phyloP scores from a whole-genome alignment of 2,113 vertebrate species.

The Apus apus region DNA sequence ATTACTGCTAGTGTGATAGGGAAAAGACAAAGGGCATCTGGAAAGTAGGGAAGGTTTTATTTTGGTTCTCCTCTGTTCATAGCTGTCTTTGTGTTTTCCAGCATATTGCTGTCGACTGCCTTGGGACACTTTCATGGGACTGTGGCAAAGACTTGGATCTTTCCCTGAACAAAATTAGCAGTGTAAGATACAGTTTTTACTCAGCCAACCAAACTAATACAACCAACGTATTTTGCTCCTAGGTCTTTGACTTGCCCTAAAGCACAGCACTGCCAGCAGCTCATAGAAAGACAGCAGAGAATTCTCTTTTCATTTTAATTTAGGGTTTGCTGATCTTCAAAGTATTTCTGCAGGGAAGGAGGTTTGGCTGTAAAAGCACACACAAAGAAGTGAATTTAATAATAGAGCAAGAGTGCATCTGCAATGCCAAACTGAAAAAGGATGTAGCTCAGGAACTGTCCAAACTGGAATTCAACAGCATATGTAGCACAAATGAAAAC shows the following conservation, averaged over 20 bases:
- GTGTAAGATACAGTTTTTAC: background rate
- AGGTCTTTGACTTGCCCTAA: background rate
- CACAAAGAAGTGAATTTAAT: background rate
- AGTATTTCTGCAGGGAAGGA: conserved; percentile 5
- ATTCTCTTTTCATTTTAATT: background rate
- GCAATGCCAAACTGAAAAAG: background rate
- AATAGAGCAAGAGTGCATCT: background rate
- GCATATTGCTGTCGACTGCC: background rate
- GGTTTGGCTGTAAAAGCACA: background rate
- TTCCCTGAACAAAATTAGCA: background rate
- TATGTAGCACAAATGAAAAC: background rate
- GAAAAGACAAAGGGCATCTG: background rate
- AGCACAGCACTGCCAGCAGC: background rate
- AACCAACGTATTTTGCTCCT: background rate
- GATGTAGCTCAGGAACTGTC: background rate
- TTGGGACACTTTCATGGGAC: background rate
- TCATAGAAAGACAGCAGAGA: background rate
- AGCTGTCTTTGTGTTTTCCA: background rate
- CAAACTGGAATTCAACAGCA: background rate
- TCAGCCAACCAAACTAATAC: background rate
- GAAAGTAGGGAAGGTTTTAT: background rate
- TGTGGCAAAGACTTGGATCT: background rate
- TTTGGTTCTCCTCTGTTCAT: background rate
- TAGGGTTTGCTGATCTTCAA: background rate
- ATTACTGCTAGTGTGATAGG: background rate